These are phyloP conservation scores for Lepidostoma basale DNA, from an alignment of 1,140 invertebrate genomes.

Conservation along the genomic window DNA sequence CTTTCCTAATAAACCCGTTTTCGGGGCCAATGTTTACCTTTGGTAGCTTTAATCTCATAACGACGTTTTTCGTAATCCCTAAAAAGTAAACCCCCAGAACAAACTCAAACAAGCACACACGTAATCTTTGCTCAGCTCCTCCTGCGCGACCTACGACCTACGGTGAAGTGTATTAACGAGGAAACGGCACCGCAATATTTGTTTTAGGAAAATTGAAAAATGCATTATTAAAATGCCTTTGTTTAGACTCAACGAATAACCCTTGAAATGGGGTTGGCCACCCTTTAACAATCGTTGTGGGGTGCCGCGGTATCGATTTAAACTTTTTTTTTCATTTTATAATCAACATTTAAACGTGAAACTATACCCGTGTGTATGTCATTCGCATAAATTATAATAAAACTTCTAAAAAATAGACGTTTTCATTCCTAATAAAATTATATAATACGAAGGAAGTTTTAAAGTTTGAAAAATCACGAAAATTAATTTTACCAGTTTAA, in stretches of 20 bases:
- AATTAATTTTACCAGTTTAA: no score
- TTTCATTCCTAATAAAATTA: no score
- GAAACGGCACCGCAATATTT: slow-evolving; percentile 50
- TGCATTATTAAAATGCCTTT: slow-evolving; percentile 63
- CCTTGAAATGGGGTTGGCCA: slow-evolving; percentile 30
- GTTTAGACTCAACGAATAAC: slow-evolving; percentile 54
- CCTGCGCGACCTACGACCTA: neutral
- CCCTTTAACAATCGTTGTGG: slow-evolving; percentile 40
- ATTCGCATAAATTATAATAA: no score
- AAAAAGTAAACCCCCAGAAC: neutral
- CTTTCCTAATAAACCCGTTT: slow-evolving; percentile 7
- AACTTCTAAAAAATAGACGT: no score
- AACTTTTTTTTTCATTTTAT: no score
- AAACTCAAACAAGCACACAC: neutral
- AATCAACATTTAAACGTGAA: no score
- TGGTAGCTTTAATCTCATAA: neutral
- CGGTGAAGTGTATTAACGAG: slow-evolving; percentile 2
- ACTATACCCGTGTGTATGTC: no score
- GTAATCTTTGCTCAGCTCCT: neutral
- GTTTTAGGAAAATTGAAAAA: slow-evolving; percentile 61
- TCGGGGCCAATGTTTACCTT: neutral
- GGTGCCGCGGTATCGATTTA: no score
- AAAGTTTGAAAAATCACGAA: no score
- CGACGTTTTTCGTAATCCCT: slow-evolving; percentile 14
- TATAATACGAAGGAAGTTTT: no score